A percentile compares a stretch with the other conserved stretches of the same genome.
Evolutionary conservation across 2,797 vertebrate genomes (phyloP).

Genomic region (Anguilla obscura): DNA sequence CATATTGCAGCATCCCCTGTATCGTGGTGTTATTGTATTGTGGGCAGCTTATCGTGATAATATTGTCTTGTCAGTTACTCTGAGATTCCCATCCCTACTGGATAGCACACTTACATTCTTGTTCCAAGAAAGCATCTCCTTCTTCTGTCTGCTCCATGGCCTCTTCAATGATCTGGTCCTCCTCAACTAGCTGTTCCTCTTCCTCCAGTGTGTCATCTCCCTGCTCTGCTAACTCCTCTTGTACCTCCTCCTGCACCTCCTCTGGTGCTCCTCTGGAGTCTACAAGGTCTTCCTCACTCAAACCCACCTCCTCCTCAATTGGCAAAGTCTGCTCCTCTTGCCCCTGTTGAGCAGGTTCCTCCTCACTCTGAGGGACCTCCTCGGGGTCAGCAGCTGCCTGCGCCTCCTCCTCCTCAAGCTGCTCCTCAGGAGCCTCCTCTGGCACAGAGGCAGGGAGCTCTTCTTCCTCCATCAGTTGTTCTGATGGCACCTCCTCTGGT

Average conservation of each 20-base stretch:
- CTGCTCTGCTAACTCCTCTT: slow-evolving; percentile 40
- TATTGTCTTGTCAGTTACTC: no score
- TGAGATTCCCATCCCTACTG: no score
- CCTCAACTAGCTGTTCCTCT: neutral
- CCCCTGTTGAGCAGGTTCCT: slow-evolving; percentile 10
- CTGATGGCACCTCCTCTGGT: slow-evolving; percentile 31
- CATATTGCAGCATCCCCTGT: no score
- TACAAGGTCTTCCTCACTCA: slow-evolving; percentile 32
- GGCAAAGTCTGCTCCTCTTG: slow-evolving; percentile 31
- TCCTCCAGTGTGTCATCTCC: neutral
- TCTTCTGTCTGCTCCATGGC: slow-evolving; percentile 7
- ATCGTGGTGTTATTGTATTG: no score
- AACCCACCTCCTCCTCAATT: slow-evolving; percentile 21
- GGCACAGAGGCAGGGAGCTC: slow-evolving; percentile 12
- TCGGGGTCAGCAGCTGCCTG: neutral
- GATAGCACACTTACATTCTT: slow-evolving; percentile 56
- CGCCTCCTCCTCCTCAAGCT: neutral
- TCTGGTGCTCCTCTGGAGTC: neutral
- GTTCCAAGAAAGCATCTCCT: slow-evolving; percentile 31
- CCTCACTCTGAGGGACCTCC: neutral
- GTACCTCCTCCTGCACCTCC: slow-evolving; percentile 41
- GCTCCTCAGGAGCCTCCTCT: slow-evolving; percentile 35
- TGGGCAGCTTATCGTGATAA: no score
- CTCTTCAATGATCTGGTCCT: slow-evolving; percentile 10
- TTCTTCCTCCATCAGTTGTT: slow-evolving; percentile 40